phyloP scores from a whole-genome alignment of 53 echinoderm and acorn worm genomes.

The Holothuria leucospilota region DNA sequence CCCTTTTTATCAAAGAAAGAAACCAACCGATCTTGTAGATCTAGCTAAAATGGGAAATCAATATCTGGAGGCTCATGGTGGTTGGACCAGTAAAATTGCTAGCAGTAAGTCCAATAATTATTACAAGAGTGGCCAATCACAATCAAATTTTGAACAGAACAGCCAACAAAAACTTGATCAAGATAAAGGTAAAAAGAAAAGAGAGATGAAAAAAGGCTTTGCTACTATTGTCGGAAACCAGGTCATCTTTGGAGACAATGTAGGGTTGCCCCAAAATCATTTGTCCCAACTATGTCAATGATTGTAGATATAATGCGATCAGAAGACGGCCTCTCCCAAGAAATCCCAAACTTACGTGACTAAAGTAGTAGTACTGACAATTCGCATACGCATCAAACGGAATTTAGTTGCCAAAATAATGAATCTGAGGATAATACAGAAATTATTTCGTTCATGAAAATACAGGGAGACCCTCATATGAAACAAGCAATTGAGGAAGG shows the following conservation, averaged over 20 bases:
- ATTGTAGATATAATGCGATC: not conserved
- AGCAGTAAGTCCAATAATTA: not conserved
- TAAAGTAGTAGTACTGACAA: not conserved
- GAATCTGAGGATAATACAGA: not conserved
- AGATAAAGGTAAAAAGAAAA: too few relatives aligned
- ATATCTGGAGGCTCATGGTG: conserved; percentile 53
- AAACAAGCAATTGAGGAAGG: not conserved
- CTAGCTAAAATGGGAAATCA: conserved; percentile 20
- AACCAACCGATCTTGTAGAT: conserved; percentile 1
- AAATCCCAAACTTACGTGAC: too few relatives aligned
- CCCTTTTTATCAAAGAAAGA: conserved; percentile 29
- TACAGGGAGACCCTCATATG: too few relatives aligned
- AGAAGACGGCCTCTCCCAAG: not conserved
- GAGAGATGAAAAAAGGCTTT: not conserved
- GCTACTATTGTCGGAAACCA: conserved; percentile 1
- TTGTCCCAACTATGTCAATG: conserved; percentile 6
- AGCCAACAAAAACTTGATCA: too few relatives aligned
- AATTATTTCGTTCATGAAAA: not conserved
- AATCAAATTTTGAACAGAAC: too few relatives aligned
- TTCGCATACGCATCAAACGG: not conserved
- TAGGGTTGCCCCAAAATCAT: not conserved
- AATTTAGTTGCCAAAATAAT: not conserved
- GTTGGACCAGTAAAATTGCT: not conserved
- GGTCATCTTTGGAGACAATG: conserved; percentile 2
- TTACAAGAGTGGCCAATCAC: too few relatives aligned